Evolutionary conservation across 2,797 vertebrate species (phyloP).

Genomic region (Argentina silus): DNA sequence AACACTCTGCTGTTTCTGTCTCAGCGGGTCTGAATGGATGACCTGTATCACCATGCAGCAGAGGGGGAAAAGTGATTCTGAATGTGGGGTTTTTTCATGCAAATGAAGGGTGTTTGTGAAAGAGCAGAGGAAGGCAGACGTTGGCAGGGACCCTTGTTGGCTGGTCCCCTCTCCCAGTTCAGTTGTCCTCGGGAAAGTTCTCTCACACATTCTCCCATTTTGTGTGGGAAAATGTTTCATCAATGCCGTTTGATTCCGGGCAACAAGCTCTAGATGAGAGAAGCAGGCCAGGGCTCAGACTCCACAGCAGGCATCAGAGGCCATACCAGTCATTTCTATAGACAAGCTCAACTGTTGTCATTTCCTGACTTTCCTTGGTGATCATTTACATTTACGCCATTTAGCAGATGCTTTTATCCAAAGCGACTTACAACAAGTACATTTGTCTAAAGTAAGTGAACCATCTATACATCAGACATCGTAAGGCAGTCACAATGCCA

Average conservation of each 20-base stretch:
- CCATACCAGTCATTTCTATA: not conserved
- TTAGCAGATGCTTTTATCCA: no score
- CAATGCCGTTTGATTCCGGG: constrained; percentile 69
- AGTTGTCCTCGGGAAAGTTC: constrained; percentile 27
- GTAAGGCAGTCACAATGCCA: no score
- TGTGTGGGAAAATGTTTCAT: constrained; percentile 62
- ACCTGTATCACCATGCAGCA: constrained; percentile 17
- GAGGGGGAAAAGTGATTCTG: constrained; percentile 31
- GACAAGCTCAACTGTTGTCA: not conserved
- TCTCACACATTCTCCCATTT: constrained; percentile 34
- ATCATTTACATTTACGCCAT: no score
- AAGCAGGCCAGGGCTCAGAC: not conserved
- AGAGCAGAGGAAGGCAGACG: constrained; percentile 42
- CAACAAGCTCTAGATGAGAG: constrained; percentile 59
- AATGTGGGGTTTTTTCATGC: constrained; percentile 63
- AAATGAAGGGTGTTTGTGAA: constrained; percentile 71
- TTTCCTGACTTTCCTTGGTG: no score
- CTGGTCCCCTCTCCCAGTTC: constrained; percentile 32
- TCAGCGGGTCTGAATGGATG: constrained; percentile 32
- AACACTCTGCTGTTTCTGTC: not conserved
- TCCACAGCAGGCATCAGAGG: no score
- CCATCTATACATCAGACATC: no score
- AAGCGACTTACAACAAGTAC: no score
- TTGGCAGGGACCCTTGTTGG: constrained; percentile 60
- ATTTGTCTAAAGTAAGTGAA: no score